Evolutionary conservation across 2,888 invertebrate genomes (phyloP).

Genomic region (Lochmaea capreae): DNA sequence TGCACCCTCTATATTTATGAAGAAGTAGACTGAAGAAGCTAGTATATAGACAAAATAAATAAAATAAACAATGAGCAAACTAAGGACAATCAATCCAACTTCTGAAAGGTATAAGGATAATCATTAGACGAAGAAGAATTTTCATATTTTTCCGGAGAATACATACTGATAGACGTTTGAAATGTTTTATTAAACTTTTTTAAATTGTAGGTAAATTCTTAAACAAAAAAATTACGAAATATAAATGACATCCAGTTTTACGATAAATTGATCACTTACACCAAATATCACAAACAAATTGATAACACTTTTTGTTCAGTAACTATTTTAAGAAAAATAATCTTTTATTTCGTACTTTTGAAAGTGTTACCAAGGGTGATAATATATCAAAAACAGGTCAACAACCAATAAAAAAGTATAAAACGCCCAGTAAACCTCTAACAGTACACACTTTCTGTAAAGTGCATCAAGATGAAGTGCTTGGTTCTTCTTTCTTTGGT

Average conservation of each 20-base stretch:
- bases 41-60: too few species aligned
- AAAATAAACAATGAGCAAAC: too few species aligned
- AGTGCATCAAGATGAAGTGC: conserved; percentile 26
- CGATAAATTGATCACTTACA: neutral
- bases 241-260: neutral
- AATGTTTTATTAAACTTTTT: too few species aligned
- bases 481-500: conserved; percentile 23
- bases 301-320: neutral
- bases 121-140: too few species aligned
- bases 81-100: too few species aligned
- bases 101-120: too few species aligned
- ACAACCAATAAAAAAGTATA: conserved; percentile 13
- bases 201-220: neutral
- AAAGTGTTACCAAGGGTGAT: conserved; percentile 20
- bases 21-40: too few species aligned
- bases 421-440: neutral
- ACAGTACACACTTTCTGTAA: conserved; percentile 1
- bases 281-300: neutral
- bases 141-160: too few species aligned
- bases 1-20: too few species aligned
- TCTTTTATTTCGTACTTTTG: neutral
- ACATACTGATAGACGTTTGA: too few species aligned
- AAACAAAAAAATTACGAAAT: neutral
- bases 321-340: conserved; percentile 4
- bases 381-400: conserved; percentile 6